Percentiles rank a stretch among this genome's conserved stretches.
Evolutionary conservation across 2,113 vertebrate species (phyloP).

Genomic region (Macquaria australasica): DNA sequence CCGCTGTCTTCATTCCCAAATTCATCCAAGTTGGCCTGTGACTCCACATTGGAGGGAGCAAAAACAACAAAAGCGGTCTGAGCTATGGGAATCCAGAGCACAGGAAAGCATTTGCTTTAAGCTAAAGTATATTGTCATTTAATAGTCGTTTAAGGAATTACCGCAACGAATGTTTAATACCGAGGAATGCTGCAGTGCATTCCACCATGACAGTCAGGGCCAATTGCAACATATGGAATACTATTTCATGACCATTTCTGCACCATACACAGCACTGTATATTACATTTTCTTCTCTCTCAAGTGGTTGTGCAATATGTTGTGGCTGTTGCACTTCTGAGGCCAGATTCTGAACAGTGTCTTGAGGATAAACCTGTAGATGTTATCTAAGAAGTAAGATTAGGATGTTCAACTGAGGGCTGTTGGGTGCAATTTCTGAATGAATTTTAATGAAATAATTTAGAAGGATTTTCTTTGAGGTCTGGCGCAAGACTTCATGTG

Average conservation of each 20-base stretch:
- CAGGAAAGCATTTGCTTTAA: slow-evolving; percentile 6
- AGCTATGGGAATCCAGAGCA: slow-evolving; percentile 3
- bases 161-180: slow-evolving; percentile 38
- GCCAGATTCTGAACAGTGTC: not conserved
- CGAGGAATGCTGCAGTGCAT: slow-evolving; percentile 31
- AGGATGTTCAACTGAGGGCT: not conserved
- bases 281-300: not conserved
- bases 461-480: not conserved
- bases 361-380: not conserved
- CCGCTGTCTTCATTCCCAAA: not conserved
- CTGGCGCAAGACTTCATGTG: not conserved
- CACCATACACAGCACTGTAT: not conserved
- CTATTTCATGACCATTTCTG: slow-evolving; percentile 9
- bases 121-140: slow-evolving; percentile 15
- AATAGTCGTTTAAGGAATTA: slow-evolving; percentile 36
- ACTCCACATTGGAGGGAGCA: not conserved
- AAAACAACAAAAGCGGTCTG: slow-evolving; percentile 8
- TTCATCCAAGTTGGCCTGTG: slow-evolving; percentile 1
- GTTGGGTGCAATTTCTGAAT: not conserved
- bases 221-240: slow-evolving; percentile 36
- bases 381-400: not conserved
- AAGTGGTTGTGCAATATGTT: slow-evolving; percentile 13
- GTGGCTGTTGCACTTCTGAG: slow-evolving; percentile 8
- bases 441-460: not conserved
- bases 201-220: slow-evolving; percentile 31